These are phyloP conservation scores for Keiferia lycopersicella DNA, from an alignment of 2,888 invertebrate species.

Conservation along the genomic window DNA sequence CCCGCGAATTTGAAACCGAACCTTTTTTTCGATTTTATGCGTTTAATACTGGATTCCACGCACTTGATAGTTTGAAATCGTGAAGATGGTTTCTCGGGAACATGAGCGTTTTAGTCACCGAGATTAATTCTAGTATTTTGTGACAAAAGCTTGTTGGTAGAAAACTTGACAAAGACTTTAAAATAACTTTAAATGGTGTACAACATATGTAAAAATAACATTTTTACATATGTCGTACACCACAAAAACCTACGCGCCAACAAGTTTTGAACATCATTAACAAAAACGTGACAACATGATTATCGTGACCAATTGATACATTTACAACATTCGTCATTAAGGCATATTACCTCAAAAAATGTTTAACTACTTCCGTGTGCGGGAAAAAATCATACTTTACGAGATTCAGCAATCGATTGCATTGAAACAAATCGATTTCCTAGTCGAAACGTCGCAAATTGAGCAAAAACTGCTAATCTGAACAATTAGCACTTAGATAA, in stretches of 20 bases:
- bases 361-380: conserved; percentile 18
- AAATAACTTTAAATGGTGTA: no score
- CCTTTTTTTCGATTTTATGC: no score
- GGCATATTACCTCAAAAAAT: conserved; percentile 10
- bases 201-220: no score
- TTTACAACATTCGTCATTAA: conserved; percentile 16
- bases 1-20: no score
- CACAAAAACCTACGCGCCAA: not conserved
- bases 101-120: no score
- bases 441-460: conserved; percentile 53
- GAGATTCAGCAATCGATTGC: conserved; percentile 37
- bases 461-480: conserved; percentile 63
- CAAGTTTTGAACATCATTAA: not conserved
- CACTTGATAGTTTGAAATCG: no score
- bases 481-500: conserved; percentile 71
- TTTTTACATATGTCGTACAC: no score
- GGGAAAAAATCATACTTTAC: conserved; percentile 21
- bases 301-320: conserved; percentile 22
- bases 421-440: conserved; percentile 69
- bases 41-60: no score
- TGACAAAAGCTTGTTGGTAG: no score
- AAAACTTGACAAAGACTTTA: no score
- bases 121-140: no score
- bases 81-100: no score
- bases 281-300: not conserved